These are phyloP conservation scores for Connochaetes taurinus DNA, from an alignment of 2,113 vertebrate genomes.

Conservation along the genomic window DNA sequence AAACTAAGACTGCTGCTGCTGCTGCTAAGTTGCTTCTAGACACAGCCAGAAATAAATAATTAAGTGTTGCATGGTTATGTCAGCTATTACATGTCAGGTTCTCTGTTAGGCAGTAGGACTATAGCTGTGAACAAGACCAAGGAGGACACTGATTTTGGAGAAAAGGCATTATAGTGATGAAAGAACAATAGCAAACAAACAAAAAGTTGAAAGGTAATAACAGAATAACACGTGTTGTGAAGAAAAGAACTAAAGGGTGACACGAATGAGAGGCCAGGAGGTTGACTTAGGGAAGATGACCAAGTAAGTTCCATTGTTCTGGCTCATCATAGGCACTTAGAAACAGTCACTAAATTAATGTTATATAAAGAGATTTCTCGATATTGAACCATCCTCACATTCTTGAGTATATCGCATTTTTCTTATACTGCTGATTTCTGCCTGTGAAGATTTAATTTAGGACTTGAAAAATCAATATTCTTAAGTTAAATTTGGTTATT, in stretches of 20 bases:
- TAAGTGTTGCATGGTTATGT: neutral
- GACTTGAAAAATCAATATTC: neutral
- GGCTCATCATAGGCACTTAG: fast-evolving
- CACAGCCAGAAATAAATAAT: neutral
- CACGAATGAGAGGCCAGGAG: fast-evolving
- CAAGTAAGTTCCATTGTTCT: neutral
- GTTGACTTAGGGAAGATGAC: fast-evolving
- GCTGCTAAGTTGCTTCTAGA: neutral
- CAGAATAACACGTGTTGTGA: neutral
- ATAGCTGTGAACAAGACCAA: neutral
- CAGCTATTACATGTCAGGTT: fast-evolving
- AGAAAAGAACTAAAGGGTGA: neutral
- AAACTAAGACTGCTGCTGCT: neutral
- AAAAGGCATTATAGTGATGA: neutral
- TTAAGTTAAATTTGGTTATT: neutral
- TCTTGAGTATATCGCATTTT: neutral
- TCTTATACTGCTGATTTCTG: neutral
- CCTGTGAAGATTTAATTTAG: neutral
- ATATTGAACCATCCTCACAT: neutral
- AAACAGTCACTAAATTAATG: neutral
- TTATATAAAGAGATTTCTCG: neutral
- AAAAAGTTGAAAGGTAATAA: neutral
- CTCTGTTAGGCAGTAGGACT: neutral
- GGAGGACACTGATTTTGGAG: fast-evolving
- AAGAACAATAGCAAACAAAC: neutral